These are phyloP conservation scores for Eurypyga helias DNA, from an alignment of 2,113 vertebrate species.

Conservation along the genomic window DNA sequence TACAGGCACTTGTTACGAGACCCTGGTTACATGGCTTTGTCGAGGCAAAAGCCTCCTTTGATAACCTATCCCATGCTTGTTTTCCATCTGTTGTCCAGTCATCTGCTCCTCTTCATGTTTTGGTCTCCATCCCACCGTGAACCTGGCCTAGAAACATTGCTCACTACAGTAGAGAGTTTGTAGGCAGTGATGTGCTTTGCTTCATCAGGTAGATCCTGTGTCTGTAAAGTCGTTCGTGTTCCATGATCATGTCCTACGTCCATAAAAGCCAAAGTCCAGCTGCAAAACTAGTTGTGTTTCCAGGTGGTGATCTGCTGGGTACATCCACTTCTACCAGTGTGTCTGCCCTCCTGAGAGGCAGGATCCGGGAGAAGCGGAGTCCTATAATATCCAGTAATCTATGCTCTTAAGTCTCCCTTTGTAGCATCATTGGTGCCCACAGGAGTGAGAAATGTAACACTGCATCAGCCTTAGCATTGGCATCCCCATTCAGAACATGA, in stretches of 20 bases:
- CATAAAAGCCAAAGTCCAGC: neutral
- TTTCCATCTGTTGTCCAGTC: neutral
- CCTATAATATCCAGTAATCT: neutral
- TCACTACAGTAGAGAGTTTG: neutral
- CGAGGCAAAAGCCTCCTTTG: neutral
- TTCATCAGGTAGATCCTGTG: neutral
- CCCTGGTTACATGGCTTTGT: neutral
- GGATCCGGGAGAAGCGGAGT: neutral
- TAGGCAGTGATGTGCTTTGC: neutral
- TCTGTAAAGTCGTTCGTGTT: neutral
- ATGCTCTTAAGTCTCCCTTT: neutral
- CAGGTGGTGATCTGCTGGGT: neutral
- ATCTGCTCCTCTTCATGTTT: neutral
- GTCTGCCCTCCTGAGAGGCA: neutral
- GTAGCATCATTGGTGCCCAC: neutral
- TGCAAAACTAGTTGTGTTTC: neutral
- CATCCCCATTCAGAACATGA: neutral
- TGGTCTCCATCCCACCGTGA: neutral
- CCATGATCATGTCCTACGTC: neutral
- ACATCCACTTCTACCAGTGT: neutral
- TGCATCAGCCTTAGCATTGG: neutral
- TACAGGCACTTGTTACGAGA: neutral
- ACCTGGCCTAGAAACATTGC: neutral
- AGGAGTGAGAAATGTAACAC: neutral
- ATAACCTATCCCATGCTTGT: neutral